Evolutionary conservation across 2,888 invertebrate genomes (phyloP), one percentile per base, ranked within the genome.

Genomic region (Listrodromus nycthemerus): DNA sequence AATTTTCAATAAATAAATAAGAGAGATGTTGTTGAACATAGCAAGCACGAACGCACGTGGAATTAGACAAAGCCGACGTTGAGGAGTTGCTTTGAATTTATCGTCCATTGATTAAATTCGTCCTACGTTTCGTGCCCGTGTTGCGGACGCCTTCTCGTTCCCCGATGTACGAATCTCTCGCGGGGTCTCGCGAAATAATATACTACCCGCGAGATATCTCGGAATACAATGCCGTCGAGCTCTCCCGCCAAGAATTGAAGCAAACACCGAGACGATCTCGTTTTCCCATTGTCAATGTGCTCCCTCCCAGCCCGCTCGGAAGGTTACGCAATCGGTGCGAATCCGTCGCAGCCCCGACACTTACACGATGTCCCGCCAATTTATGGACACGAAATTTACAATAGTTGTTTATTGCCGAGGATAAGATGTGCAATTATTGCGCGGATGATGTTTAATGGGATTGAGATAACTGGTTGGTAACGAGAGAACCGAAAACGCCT

Each of bases 81-180:
- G 69, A 48, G 58, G 67, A 73, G 67, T 67, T 65, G 70, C 13
- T 55, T 71, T 76, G 50, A 71, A 83, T 81, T 83, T 83, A 83
- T 83, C 66, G 81, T 65, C 66, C 70, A 83, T 83, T 83, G 81
- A 83, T 83, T 83, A 80, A 83, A 76, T 81, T 83, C 83, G 71
- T 71, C 81, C 81, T 81, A 83, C 83, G 71, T 75, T 41, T 65
- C 52, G 67, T 33, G 66, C 33, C 63, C 58, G 30, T 61, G 27
- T 69, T 30, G 21, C 27, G 33, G 19, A 45, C 61, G 30, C 37
- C 48, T 58, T 58, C 58, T 19, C 67, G 45, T 21, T 21, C 16
- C 52, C 27, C 55, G 33, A 33, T 21, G 41, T 41, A 37, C 58
- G 58, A 41, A 66, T 65, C 67, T 30, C 27, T 69, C 63, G 63